phyloP scores from a whole-genome alignment of 2,888 invertebrate genomes.

The Cenopis cana region DNA sequence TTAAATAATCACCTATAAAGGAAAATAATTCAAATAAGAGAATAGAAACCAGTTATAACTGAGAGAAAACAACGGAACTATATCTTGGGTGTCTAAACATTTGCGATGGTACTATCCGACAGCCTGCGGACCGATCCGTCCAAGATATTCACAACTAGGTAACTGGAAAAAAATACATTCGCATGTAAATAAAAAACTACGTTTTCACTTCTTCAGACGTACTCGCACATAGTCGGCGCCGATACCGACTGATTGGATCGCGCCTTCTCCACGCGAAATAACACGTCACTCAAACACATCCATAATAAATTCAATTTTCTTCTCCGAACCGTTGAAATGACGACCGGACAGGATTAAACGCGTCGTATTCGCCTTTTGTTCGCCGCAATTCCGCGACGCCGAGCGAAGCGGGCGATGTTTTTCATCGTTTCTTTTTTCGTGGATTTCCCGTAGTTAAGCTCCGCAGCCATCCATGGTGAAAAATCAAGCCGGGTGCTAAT shows the following conservation, averaged over 20 bases:
- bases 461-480: slow-evolving; percentile 45
- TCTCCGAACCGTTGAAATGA: slow-evolving; percentile 71
- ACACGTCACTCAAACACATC: slow-evolving; percentile 84
- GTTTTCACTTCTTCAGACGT: slow-evolving; percentile 70
- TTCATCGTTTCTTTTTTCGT: slow-evolving; percentile 57
- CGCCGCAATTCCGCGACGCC: slow-evolving; percentile 65
- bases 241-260: slow-evolving; percentile 78
- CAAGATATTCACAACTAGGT: background rate
- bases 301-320: slow-evolving; percentile 85
- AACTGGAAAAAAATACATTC: background rate
- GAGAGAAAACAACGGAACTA: background rate
- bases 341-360: slow-evolving; percentile 81
- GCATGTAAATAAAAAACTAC: slow-evolving; percentile 66
- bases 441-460: slow-evolving; percentile 42
- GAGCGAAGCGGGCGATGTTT: slow-evolving; percentile 28
- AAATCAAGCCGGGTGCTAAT: slow-evolving; percentile 40
- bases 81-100: background rate
- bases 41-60: background rate
- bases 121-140: background rate
- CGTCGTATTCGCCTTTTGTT: slow-evolving; percentile 80
- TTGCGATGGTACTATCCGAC: background rate
- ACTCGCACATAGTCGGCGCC: slow-evolving; percentile 59
- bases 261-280: slow-evolving; percentile 77
- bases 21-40: no score
- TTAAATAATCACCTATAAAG: no score